These are phyloP conservation scores for Clarias batrachus DNA, from an alignment of 2,113 vertebrate genomes.

Conservation along the genomic window DNA sequence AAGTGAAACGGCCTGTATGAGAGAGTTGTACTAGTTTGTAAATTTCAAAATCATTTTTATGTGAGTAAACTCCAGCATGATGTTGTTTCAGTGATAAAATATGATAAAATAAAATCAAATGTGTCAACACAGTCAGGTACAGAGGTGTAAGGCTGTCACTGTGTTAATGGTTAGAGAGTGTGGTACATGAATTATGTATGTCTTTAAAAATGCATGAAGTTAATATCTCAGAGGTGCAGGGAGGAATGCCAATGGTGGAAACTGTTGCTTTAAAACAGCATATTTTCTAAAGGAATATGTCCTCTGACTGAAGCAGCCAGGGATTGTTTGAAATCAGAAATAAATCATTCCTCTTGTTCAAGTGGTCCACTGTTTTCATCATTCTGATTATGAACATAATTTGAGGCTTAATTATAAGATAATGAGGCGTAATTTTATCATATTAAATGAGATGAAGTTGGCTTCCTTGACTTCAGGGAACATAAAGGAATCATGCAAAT, in stretches of 20 bases:
- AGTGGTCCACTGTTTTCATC: neutral
- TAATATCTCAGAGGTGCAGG: slow-evolving; percentile 73
- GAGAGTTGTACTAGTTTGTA: neutral
- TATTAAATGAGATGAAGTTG: neutral
- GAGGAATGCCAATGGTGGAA: slow-evolving; percentile 69
- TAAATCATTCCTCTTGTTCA: slow-evolving; percentile 1
- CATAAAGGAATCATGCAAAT: neutral
- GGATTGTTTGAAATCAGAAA: slow-evolving; percentile 1
- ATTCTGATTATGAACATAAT: neutral
- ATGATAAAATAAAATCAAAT: slow-evolving; percentile 37
- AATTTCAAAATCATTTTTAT: neutral
- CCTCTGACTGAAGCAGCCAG: neutral
- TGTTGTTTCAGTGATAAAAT: slow-evolving; percentile 25
- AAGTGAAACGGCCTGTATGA: neutral
- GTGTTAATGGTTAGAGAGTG: slow-evolving; percentile 69
- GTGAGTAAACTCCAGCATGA: slow-evolving; percentile 21
- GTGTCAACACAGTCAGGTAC: slow-evolving; percentile 62
- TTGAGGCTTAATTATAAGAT: slow-evolving; percentile 2
- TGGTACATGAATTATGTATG: slow-evolving; percentile 80
- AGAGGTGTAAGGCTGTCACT: slow-evolving; percentile 66
- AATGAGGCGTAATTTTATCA: neutral
- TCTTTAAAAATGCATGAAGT: slow-evolving; percentile 76
- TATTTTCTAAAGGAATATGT: slow-evolving; percentile 5
- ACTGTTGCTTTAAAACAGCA: slow-evolving; percentile 56
- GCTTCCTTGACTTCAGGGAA: neutral